A percentile compares a stretch with the other conserved stretches of the same genome.
Evolutionary conservation across 1,140 invertebrate species (phyloP).

Genomic region (Eumeta japonica): DNA sequence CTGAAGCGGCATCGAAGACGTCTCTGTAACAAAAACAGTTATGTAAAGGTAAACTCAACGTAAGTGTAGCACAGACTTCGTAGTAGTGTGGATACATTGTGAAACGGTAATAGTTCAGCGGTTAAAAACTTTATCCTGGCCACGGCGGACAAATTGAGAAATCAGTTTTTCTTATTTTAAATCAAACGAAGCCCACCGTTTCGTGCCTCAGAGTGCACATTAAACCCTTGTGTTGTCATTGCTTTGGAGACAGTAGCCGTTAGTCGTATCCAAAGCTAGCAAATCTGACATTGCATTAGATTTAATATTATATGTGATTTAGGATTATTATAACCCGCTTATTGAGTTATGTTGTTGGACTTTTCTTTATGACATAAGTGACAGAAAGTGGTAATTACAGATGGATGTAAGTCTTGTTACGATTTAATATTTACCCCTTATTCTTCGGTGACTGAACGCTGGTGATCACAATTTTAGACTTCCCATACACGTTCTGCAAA

Average conservation of each 20-base stretch:
- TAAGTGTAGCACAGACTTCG: neutral
- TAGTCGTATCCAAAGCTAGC: no score
- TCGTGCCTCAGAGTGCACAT: no score
- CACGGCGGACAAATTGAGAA: neutral
- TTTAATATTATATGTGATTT: neutral
- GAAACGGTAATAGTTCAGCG: neutral
- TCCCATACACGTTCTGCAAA: conserved; percentile 39
- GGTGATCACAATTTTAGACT: conserved; percentile 46
- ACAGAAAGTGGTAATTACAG: neutral
- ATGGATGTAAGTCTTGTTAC: neutral
- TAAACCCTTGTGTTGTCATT: no score
- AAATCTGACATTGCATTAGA: neutral
- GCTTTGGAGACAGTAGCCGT: no score
- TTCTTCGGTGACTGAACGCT: conserved; percentile 43
- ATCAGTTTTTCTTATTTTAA: neutral
- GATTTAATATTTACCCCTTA: conserved; percentile 41
- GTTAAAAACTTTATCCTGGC: neutral
- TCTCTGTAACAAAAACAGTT: conserved; percentile 29
- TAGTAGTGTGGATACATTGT: neutral
- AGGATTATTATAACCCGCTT: conserved; percentile 1
- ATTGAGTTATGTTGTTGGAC: neutral
- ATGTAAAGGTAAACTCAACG: neutral
- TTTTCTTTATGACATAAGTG: neutral
- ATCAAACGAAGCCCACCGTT: no score
- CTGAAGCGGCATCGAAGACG: conserved; percentile 15